Base-by-base conservation (phyloP, 2,888 invertebrate genomes). In the Cheilosia scutellata region DNA sequence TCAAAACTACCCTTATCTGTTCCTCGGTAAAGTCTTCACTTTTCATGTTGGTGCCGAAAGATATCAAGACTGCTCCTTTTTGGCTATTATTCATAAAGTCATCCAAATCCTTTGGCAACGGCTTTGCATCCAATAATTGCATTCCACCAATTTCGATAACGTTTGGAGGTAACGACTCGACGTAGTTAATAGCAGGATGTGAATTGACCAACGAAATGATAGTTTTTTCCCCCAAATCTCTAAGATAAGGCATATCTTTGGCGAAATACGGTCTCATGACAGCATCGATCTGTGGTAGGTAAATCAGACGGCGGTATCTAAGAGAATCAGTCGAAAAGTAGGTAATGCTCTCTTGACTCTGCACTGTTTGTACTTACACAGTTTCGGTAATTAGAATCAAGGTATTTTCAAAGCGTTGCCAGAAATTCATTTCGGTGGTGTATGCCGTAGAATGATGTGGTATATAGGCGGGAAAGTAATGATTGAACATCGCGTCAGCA, bases 61-160 rank as follows among this genome's bases (percentile, higher is more conserved):
- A 90, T 27, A 93, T 90, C 20, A 89, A 89, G 25, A 93, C 88
- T 27, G 90, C 88, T 0, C 92, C 92, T 20, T 91, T 89, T 4
- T 82, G 71, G 2, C 89, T 90, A 20, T 88, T 88, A 0, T 90
- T 87, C 3, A 91, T 83, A 70, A 91, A 93, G 0, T 87, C 62
- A 40, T 90, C 82, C 2, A 92, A 31, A 31, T 90, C 88, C 0
- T 82, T 44, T 0, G 91, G 89, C 70, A 92, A 58, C 1, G 89
- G 88, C 7, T 88, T 79, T 3, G 90, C 76, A 16, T 90, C 88
- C 7, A 75, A 25, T 42, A 92, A 90, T 53, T 92, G 92, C 57
- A 92, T 76, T 0, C 92, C 92, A 9, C 90, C 92, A 3, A 92
- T 89, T 87, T 91, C 90, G n/a, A 92, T 89, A 0, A 92, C 87